These are phyloP conservation scores for Arbacia lixula DNA, from an alignment of 53 echinoderm and acorn worm genomes.

Conservation along the genomic window DNA sequence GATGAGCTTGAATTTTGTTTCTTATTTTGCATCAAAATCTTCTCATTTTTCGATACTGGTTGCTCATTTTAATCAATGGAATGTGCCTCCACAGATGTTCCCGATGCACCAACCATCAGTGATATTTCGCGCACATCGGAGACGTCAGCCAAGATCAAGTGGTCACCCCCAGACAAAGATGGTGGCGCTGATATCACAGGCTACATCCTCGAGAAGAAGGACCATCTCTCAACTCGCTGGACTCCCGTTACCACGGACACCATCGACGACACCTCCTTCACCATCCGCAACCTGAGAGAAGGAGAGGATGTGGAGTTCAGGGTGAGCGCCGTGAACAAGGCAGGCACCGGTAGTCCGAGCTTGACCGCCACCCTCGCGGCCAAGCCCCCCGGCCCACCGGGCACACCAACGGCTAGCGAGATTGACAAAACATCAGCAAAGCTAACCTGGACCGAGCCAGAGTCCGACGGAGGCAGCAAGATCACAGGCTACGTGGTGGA, in stretches of 20 bases:
- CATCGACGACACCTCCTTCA: constrained; percentile 75
- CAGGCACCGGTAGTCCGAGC: constrained; percentile 86
- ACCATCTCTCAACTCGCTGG: constrained; percentile 77
- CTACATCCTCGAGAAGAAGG: constrained; percentile 96
- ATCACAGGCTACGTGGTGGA: constrained; percentile 78
- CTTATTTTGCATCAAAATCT: no score
- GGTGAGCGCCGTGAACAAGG: constrained; percentile 85
- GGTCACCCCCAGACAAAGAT: constrained; percentile 83
- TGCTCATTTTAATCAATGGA: not conserved
- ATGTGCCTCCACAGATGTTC: constrained; percentile 59
- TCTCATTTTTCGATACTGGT: no score
- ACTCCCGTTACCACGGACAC: constrained; percentile 64
- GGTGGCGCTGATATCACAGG: constrained; percentile 90
- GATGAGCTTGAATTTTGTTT: no score
- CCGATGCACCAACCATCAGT: constrained; percentile 79
- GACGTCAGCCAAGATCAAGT: constrained; percentile 77
- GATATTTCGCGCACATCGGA: constrained; percentile 71
- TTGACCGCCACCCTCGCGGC: constrained; percentile 48
- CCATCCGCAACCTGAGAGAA: constrained; percentile 77
- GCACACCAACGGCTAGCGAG: constrained; percentile 73
- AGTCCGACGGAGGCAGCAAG: constrained; percentile 89
- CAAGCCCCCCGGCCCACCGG: constrained; percentile 75
- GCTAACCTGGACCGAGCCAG: constrained; percentile 75
- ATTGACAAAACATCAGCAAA: constrained; percentile 72
- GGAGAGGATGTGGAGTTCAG: constrained; percentile 94